Evolutionary conservation across 2,113 vertebrate species (phyloP), one percentile per base, ranked within the genome.

Genomic region (Dromaius novaehollandiae): DNA sequence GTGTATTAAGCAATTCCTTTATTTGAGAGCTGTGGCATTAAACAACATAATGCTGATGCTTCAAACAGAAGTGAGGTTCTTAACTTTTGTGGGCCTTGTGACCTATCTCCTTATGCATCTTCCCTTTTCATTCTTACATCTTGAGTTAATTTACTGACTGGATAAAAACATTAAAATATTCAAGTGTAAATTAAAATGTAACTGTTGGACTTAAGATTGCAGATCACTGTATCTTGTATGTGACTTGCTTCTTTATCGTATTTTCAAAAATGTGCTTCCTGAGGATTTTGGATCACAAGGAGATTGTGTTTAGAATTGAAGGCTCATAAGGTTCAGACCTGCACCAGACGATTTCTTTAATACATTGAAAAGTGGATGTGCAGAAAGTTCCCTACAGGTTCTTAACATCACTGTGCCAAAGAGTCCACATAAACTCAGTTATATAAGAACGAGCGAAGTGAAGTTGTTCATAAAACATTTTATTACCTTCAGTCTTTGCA

Each of bases 381-480:
- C 73, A 78, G 88, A 93, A 96, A 87, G 38, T 97, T 97, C 71
- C 96, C 90, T 88, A 84, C 60, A 96, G 84, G 86, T 97, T 97
- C 97, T 96, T 75, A 93, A n/a, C 89, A 85, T 92, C 68, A 44
- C 92, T 89, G 69, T 97, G 85, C 87, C 95, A 93, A 96, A 74
- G 58, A 97, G 78, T 90, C 84, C 90, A 94, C 73, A 92, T 96
- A 97, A 97, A 96, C 90, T 97, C 83, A 68, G 91, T 98, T 97
- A 95, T 91, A 91, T 96, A 97, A 96, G 86, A 97, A 95, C 1
- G 44, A 91, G 73, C 18, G 19, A 98, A 96, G 89, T 96, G 87
- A 97, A 97, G 89, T 97, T 98, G 95, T 98, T 97, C 96, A 96
- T 98, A 97, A 98, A 98, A 96, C 77, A 69, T 94, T 98, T 98